A percentile compares a stretch with the other conserved stretches of the same genome.
Evolutionary conservation across 1,140 invertebrate species (phyloP).

Genomic region (Adelges cooleyi): DNA sequence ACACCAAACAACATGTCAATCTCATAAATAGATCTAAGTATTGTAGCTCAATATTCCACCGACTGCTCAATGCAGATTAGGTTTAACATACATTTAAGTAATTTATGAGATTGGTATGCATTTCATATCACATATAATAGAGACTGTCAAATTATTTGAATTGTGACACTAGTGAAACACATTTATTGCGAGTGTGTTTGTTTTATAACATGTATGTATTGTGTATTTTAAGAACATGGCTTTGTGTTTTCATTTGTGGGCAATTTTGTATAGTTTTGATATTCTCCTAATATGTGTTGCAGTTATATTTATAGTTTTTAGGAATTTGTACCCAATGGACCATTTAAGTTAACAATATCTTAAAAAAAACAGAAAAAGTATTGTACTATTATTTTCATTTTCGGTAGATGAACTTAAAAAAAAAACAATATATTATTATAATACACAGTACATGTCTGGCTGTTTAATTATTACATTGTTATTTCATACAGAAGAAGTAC

Average conservation of each 20-base stretch:
- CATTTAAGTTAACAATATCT: too few relatives aligned
- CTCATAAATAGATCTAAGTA: not conserved
- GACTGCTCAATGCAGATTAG: conserved; percentile 1
- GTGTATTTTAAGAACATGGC: too few relatives aligned
- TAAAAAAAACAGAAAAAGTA: too few relatives aligned
- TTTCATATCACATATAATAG: not conserved
- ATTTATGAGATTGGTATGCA: conserved; percentile 7
- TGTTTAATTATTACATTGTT: not conserved
- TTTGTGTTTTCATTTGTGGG: not conserved
- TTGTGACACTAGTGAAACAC: not conserved
- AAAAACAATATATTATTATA: not conserved
- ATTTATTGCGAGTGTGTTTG: not conserved
- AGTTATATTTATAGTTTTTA: not conserved
- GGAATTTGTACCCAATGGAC: too few relatives aligned
- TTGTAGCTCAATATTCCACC: conserved; percentile 2
- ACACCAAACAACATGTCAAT: conserved; percentile 5
- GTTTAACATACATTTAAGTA: not conserved
- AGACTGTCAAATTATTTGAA: not conserved
- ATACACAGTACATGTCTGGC: conserved; percentile 17
- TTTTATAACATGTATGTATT: not conserved
- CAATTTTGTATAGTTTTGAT: not conserved
- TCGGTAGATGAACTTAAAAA: too few relatives aligned
- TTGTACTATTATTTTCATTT: too few relatives aligned
- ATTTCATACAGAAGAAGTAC: not conserved
- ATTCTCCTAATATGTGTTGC: not conserved